phyloP scores from a whole-genome alignment of 2,113 vertebrate species.

The Parus major region DNA sequence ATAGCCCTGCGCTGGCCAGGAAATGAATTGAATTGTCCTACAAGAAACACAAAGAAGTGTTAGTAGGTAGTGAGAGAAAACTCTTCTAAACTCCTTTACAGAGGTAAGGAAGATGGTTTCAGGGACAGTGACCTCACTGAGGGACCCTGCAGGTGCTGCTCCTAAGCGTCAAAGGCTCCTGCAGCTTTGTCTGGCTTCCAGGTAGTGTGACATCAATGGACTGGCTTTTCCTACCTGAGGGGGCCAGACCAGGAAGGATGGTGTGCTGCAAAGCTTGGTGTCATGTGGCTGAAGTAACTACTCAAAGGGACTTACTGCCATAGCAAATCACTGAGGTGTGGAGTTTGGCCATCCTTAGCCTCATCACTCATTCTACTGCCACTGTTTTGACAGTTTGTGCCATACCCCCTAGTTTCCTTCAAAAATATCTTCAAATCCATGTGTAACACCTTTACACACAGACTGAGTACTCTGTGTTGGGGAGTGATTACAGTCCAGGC shows the following conservation, averaged over 20 bases:
- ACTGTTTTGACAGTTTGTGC: neutral
- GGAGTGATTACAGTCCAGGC: neutral
- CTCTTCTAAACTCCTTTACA: neutral
- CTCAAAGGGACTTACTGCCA: neutral
- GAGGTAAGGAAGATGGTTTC: neutral
- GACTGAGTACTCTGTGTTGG: neutral
- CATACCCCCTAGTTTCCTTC: rapidly evolving
- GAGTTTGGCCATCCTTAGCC: neutral
- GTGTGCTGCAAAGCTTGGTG: neutral
- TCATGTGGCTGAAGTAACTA: neutral
- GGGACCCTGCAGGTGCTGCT: neutral
- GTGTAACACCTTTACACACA: neutral
- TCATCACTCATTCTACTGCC: neutral
- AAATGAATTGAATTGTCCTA: neutral
- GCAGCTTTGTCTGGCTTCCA: neutral
- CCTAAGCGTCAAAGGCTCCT: neutral
- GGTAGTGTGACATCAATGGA: neutral
- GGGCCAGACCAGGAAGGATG: neutral
- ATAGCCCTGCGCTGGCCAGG: neutral
- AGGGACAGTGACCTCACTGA: neutral
- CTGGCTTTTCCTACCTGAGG: neutral
- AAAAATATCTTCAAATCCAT: neutral
- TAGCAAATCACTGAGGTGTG: neutral
- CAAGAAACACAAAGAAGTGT: neutral
- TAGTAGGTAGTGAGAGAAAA: neutral